Evolutionary conservation across 92 coral and sea anemone species (phyloP).

Genomic region (Palythoa caribaeorum): DNA sequence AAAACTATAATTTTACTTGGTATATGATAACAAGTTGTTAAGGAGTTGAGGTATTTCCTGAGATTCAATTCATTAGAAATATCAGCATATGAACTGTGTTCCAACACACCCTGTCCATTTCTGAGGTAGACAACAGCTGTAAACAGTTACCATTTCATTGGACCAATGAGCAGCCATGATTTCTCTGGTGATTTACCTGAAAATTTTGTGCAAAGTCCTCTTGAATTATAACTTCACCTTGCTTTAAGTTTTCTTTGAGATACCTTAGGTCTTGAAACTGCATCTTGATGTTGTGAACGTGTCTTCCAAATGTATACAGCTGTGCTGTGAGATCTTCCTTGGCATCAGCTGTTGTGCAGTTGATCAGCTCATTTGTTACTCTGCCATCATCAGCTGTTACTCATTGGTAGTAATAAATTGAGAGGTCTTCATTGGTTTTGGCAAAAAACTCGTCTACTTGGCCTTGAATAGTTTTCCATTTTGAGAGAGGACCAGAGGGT

Average conservation of each 20-base stretch:
- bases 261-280: neutral
- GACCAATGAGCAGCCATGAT: conserved; percentile 39
- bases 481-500: too few relatives aligned
- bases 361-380: conserved; percentile 43
- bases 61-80: neutral
- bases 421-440: neutral
- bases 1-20: too few relatives aligned
- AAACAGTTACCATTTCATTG: neutral
- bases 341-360: neutral
- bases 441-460: conserved; percentile 32
- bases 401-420: neutral
- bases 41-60: too few relatives aligned
- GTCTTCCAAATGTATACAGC: neutral
- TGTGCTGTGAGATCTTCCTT: conserved; percentile 11
- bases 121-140: neutral
- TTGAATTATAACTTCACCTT: neutral
- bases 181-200: neutral
- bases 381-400: neutral
- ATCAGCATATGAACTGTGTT: neutral
- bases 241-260: neutral
- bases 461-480: neutral
- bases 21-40: too few relatives aligned
- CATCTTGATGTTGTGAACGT: neutral
- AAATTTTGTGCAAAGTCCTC: neutral
- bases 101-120: neutral